A percentile compares a stretch with the other conserved stretches of the same genome.
Conservation (phyloP, 2,113 vertebrate genomes). For the Paradisaea rubra region DNA sequence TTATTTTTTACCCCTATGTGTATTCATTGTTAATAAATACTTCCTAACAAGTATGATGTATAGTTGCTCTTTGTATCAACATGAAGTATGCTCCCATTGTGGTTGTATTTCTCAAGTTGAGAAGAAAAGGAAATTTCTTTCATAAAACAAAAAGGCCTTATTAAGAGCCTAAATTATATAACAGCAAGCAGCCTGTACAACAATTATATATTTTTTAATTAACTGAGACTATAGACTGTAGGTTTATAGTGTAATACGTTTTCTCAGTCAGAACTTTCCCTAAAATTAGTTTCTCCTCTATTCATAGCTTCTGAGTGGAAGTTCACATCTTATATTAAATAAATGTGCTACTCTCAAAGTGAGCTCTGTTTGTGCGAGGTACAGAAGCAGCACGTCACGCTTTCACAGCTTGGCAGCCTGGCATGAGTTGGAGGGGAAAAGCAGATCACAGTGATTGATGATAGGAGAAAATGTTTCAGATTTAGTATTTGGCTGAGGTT, state of each 20-base stretch:
- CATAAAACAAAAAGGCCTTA: not conserved
- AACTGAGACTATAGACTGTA: not conserved
- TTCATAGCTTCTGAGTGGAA: not conserved
- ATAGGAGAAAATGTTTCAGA: not conserved
- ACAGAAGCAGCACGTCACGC: not conserved
- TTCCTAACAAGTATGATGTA: not conserved
- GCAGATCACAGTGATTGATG: not conserved
- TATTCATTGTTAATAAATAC: conserved; percentile 36
- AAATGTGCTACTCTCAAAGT: not conserved
- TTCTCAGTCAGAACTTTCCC: not conserved
- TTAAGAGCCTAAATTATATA: not conserved
- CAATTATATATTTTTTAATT: not conserved
- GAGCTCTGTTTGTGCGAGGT: not conserved
- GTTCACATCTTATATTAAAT: not conserved
- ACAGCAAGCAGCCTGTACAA: not conserved
- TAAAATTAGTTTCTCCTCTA: not conserved
- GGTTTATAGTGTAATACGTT: not conserved
- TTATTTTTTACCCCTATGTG: not conserved
- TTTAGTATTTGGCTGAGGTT: not conserved
- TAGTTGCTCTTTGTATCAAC: not conserved
- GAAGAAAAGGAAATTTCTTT: not conserved
- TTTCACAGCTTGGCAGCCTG: not conserved
- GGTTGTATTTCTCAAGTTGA: not conserved
- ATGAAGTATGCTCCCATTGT: not conserved
- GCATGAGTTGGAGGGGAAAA: not conserved